Evolutionary conservation across 2,888 invertebrate species (phyloP).

Genomic region (Rhamphomyia laevipes): DNA sequence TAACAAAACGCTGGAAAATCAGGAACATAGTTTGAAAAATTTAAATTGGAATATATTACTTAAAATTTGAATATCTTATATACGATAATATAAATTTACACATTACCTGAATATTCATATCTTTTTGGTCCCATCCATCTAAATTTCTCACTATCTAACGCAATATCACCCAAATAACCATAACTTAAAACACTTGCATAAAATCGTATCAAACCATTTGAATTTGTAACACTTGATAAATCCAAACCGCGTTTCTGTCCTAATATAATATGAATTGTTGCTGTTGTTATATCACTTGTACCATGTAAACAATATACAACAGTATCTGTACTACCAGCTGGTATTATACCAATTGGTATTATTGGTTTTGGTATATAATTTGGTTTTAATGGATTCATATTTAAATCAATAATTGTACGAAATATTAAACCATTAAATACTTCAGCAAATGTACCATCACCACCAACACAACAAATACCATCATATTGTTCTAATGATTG

Average conservation of each 20-base stretch:
- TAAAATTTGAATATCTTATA: not conserved
- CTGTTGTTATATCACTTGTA: conserved; percentile 64
- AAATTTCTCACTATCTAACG: conserved; percentile 65
- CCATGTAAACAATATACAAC: conserved; percentile 70
- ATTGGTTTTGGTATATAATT: conserved; percentile 31
- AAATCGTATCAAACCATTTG: conserved; percentile 48
- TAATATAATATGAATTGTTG: conserved; percentile 69
- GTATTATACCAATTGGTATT: conserved; percentile 46
- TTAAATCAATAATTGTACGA: conserved; percentile 40
- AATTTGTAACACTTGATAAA: conserved; percentile 55
- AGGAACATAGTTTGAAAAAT: not conserved
- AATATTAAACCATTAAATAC: conserved; percentile 57
- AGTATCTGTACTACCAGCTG: conserved; percentile 66
- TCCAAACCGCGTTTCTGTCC: conserved; percentile 64
- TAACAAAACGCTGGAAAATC: not conserved
- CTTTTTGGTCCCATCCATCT: conserved; percentile 79
- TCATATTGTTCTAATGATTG: conserved; percentile 47
- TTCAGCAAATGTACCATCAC: conserved; percentile 79
- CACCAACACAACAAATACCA: conserved; percentile 71
- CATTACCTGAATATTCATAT: conserved; percentile 66
- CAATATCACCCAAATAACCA: conserved; percentile 75
- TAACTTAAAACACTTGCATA: conserved; percentile 71
- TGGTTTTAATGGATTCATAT: conserved; percentile 26
- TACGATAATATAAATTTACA: no score
- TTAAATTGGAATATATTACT: not conserved